Percentiles rank a stretch among this genome's conserved stretches.
These are phyloP conservation scores for Drosophila melanica DNA, from an alignment of 1,140 invertebrate genomes.

Conservation along the genomic window DNA sequence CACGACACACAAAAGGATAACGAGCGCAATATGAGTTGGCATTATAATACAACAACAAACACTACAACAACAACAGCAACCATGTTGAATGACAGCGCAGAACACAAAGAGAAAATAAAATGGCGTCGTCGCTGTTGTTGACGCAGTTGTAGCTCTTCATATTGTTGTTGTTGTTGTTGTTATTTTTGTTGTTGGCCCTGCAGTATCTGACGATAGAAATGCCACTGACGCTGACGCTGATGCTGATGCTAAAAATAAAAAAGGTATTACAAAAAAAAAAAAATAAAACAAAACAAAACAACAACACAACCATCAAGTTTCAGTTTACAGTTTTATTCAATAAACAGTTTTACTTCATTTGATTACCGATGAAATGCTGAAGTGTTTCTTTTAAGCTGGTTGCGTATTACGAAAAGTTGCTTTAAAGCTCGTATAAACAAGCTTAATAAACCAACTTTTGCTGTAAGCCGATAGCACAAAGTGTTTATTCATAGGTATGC, in stretches of 20 bases:
- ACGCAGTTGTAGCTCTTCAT: slow-evolving; percentile 1
- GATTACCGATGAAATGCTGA: slow-evolving; percentile 1
- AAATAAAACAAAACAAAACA: not conserved
- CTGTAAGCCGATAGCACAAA: too few relatives aligned
- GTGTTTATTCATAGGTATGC: too few relatives aligned
- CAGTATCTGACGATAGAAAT: slow-evolving; percentile 69
- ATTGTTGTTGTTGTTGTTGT: slow-evolving; percentile 7
- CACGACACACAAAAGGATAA: slow-evolving; percentile 81
- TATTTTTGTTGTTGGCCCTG: slow-evolving; percentile 13
- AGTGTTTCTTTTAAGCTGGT: not conserved
- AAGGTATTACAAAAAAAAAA: not conserved
- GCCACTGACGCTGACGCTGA: slow-evolving; percentile 37
- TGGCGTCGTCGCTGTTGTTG: slow-evolving; percentile 49
- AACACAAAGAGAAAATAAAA: slow-evolving; percentile 79
- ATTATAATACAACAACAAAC: slow-evolving; percentile 71
- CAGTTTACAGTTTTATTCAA: slow-evolving; percentile 76
- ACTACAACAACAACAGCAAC: slow-evolving; percentile 27
- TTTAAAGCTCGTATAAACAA: not conserved
- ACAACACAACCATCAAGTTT: slow-evolving; percentile 28
- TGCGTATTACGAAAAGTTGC: not conserved
- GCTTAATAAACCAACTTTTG: not conserved
- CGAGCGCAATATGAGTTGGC: slow-evolving; percentile 83
- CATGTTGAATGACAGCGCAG: slow-evolving; percentile 50
- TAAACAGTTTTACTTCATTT: slow-evolving; percentile 71
- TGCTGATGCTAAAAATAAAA: not conserved